These are phyloP conservation scores for Lepus oiostolus DNA, from an alignment of 2,797 vertebrate genomes.

Conservation along the genomic window DNA sequence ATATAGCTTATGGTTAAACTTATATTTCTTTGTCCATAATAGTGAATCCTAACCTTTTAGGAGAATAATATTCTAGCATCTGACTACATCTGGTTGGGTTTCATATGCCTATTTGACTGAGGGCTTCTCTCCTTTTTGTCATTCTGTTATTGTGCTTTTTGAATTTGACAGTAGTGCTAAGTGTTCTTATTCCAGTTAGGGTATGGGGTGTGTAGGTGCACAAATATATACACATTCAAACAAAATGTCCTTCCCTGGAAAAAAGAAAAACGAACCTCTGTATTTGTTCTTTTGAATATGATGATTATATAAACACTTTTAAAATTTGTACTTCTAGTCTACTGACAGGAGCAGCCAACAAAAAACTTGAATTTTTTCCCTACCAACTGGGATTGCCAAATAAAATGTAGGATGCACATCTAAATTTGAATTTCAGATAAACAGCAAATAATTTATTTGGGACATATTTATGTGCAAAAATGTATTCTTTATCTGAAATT, in stretches of 20 bases:
- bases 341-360: background rate
- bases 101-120: background rate
- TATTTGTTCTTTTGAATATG: background rate
- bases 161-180: background rate
- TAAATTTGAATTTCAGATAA: slow-evolving; percentile 61
- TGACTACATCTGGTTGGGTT: background rate
- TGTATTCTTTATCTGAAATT: slow-evolving; percentile 18
- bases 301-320: background rate
- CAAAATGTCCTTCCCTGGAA: background rate
- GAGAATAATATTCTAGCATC: background rate
- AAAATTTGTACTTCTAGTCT: background rate
- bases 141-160: background rate
- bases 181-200: background rate
- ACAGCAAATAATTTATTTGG: slow-evolving; percentile 34
- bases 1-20: background rate
- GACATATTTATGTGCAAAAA: background rate
- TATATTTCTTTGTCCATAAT: background rate
- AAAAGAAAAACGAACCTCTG: background rate
- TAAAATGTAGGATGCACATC: background rate
- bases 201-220: background rate
- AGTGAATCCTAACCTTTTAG: background rate
- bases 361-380: background rate
- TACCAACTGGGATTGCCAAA: background rate
- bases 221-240: background rate
- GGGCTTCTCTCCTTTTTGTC: background rate